These are phyloP conservation scores for Hirtodrosophila alboralis DNA, from an alignment of 2,888 invertebrate species.

Conservation along the genomic window DNA sequence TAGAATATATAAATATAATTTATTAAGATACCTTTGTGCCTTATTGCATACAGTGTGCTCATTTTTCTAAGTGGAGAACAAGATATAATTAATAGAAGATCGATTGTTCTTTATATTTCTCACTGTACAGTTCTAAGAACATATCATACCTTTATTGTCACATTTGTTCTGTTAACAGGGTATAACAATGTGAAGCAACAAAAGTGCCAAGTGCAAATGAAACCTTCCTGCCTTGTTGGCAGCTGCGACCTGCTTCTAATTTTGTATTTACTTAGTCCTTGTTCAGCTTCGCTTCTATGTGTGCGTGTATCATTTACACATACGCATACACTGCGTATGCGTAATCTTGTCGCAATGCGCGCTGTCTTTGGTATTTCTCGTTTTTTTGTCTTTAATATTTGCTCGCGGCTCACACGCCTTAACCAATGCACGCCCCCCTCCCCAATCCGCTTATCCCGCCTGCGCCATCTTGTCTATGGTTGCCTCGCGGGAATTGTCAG, in stretches of 20 bases:
- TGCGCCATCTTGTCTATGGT: not conserved
- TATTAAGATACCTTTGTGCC: too few relatives aligned
- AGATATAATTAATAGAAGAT: too few relatives aligned
- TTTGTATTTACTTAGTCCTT: conserved; percentile 48
- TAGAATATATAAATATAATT: too few relatives aligned
- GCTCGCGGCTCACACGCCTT: conserved; percentile 44
- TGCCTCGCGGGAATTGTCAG: conserved; percentile 69
- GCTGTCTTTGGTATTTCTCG: too few relatives aligned
- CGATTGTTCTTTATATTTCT: too few relatives aligned
- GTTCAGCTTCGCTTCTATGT: conserved; percentile 5
- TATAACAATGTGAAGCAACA: not conserved
- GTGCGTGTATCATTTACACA: not conserved
- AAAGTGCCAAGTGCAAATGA: conserved; percentile 29
- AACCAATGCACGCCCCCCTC: conserved; percentile 30
- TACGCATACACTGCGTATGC: conserved; percentile 59
- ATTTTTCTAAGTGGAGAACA: too few relatives aligned
- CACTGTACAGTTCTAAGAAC: too few relatives aligned
- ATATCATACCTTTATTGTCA: too few relatives aligned
- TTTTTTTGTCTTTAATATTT: not conserved
- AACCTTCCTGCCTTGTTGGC: conserved; percentile 20
- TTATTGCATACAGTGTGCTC: too few relatives aligned
- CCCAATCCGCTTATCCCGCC: too few relatives aligned
- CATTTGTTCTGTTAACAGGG: too few relatives aligned
- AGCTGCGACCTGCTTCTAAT: conserved; percentile 51
- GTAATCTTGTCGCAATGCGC: conserved; percentile 60